These are phyloP conservation scores for Habrosyne pyritoides DNA, from an alignment of 2,888 invertebrate species.

Conservation along the genomic window DNA sequence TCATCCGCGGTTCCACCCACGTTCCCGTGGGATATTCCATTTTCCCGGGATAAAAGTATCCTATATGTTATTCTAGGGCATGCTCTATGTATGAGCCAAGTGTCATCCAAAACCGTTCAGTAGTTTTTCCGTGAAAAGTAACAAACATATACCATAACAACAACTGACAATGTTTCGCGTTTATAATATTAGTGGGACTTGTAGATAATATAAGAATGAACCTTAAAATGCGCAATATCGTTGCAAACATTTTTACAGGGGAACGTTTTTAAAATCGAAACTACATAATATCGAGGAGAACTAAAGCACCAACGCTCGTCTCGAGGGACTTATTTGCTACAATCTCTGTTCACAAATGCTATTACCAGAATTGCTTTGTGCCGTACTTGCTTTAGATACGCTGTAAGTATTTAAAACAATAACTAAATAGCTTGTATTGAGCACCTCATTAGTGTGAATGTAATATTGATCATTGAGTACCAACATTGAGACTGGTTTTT, in stretches of 20 bases:
- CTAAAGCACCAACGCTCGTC: slow-evolving; percentile 32
- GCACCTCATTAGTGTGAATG: not conserved
- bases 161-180: too few species aligned
- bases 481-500: too few species aligned
- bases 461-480: too few species aligned
- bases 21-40: too few species aligned
- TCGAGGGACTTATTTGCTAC: slow-evolving; percentile 59
- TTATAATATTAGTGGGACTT: too few species aligned
- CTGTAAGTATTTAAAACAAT: not conserved
- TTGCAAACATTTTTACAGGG: slow-evolving; percentile 20
- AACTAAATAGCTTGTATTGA: not conserved
- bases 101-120: too few species aligned
- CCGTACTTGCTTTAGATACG: slow-evolving; percentile 18
- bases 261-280: slow-evolving; percentile 42
- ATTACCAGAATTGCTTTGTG: slow-evolving; percentile 46
- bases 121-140: too few species aligned
- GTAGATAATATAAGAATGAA: slow-evolving; percentile 6
- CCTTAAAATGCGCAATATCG: slow-evolving; percentile 17
- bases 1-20: too few species aligned
- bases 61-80: too few species aligned
- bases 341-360: slow-evolving; percentile 60
- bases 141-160: too few species aligned
- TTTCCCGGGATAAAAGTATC: too few species aligned
- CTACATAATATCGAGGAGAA: slow-evolving; percentile 37
- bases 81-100: too few species aligned